These are phyloP conservation scores for Bradypodion ventrale DNA, from an alignment of 2,797 vertebrate genomes.

Conservation along the genomic window DNA sequence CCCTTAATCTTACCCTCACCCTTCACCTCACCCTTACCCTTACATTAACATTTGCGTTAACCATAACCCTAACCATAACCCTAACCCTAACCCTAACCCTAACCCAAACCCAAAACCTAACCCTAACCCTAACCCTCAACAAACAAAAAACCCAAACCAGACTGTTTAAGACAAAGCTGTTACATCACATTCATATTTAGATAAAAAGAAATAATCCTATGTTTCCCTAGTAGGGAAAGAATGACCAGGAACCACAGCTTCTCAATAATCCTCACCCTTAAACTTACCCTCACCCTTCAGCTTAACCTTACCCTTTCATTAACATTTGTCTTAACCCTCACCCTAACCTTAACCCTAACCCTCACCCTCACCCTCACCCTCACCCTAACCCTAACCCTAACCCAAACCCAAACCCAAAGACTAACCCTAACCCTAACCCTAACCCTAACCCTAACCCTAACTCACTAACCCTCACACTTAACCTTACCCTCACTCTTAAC, in stretches of 20 bases:
- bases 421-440: neutral
- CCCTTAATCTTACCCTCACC: too few relatives aligned
- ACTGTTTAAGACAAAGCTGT: slow-evolving; percentile 37
- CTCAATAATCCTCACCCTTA: too few relatives aligned
- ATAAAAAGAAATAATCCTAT: too few relatives aligned
- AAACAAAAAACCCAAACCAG: slow-evolving; percentile 37
- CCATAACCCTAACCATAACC: neutral
- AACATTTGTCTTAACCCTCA: too few relatives aligned
- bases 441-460: neutral
- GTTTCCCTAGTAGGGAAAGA: too few relatives aligned
- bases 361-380: slow-evolving; percentile 11
- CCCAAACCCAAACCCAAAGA: neutral
- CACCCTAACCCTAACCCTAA: neutral
- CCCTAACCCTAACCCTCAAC: slow-evolving; percentile 44
- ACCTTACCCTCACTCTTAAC: slow-evolving; percentile 1
- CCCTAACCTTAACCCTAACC: too few relatives aligned
- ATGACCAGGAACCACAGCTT: too few relatives aligned
- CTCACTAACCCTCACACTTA: neutral
- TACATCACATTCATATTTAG: too few relatives aligned
- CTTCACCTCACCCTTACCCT: too few relatives aligned
- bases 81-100: neutral
- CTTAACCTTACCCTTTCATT: too few relatives aligned
- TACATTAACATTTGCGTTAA: too few relatives aligned
- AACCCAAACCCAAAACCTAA: slow-evolving; percentile 36
- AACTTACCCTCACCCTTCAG: too few relatives aligned